Evolutionary conservation across 2,113 vertebrate species (phyloP), one percentile per base, ranked within the genome.

Genomic region (Oxygymnocypris stewartii): DNA sequence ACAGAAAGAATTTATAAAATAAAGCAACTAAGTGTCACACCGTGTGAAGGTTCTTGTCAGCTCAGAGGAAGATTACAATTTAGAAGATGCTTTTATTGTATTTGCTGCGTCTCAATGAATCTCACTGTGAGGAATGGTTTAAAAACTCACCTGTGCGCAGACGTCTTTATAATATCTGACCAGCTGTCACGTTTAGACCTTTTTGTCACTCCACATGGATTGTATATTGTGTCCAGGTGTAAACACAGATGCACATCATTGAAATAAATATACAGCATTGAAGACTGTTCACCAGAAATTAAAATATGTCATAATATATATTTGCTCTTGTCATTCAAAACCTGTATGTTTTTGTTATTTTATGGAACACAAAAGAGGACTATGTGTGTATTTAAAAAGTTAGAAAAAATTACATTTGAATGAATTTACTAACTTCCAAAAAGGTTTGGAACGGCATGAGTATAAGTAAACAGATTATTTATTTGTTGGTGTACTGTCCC

Each of bases 11-110:
- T 85, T 73, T 40, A 54, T 35, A 82, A 65, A 80, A 59, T 71
- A 44, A 85, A 82, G 59, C 49, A 74, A 84, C 57, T 57, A 18
- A 71, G 82, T 79, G 88, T 85, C 84, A 87, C 40, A 73, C 6
- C 35, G 2, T 63, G n/a, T 87, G 40, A 82, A 84, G 76, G 51
- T 71, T 67, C 73, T 65, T 42, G 79, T 89, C 67, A 78, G 84
- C 79, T 71, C 51, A 63, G 51, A 35, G 42, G 77, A 65, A 81
- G 28, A 80, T 76, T 10, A 49, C 20, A 28, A 13, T 76, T 65
- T 25, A 67, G 28, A 51, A 61, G 14, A 20, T 6, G 59, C 25
- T 23, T 31, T 31, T 79, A 61, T 74, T 87, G 67, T 76, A 35
- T 71, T 71, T 71, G 23, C 25, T 82, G 10, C 20, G 12, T 75